phyloP scores from a whole-genome alignment of 2,797 vertebrate species.

The Micromesistius poutassou region DNA sequence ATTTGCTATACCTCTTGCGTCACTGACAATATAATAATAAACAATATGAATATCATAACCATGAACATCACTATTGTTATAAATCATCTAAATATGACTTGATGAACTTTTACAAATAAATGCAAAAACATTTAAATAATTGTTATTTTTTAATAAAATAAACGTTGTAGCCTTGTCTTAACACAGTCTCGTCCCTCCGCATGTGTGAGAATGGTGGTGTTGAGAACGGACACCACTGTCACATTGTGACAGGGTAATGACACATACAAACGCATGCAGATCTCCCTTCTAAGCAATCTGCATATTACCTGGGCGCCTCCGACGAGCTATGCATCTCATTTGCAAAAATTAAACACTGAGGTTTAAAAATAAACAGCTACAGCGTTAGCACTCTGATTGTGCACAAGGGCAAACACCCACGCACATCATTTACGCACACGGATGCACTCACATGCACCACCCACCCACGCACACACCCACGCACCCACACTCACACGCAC shows the following conservation, averaged over 20 bases:
- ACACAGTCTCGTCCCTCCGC: too few relatives aligned
- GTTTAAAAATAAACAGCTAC: conserved; percentile 46
- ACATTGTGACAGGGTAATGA: conserved; percentile 49
- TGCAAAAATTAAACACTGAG: conserved; percentile 40
- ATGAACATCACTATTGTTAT: too few relatives aligned
- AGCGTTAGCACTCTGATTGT: conserved; percentile 29
- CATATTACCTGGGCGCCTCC: conserved; percentile 67
- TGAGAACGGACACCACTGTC: background rate
- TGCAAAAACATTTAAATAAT: too few relatives aligned
- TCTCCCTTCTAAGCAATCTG: conserved; percentile 67
- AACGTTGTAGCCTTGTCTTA: too few relatives aligned
- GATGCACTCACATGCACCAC: conserved; percentile 2
- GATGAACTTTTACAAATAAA: too few relatives aligned
- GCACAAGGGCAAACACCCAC: background rate
- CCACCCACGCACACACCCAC: conserved; percentile 21
- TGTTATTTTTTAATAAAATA: too few relatives aligned
- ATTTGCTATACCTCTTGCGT: too few relatives aligned
- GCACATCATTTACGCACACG: background rate
- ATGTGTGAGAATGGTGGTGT: background rate
- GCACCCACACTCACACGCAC: too few relatives aligned
- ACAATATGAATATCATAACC: too few relatives aligned
- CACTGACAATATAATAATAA: too few relatives aligned
- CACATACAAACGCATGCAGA: conserved; percentile 54
- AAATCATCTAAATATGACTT: too few relatives aligned
- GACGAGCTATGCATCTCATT: conserved; percentile 71